Percentiles rank a stretch among this genome's conserved stretches.
Conservation (phyloP, 2,888 invertebrate genomes). For the Portevinia maculata region DNA sequence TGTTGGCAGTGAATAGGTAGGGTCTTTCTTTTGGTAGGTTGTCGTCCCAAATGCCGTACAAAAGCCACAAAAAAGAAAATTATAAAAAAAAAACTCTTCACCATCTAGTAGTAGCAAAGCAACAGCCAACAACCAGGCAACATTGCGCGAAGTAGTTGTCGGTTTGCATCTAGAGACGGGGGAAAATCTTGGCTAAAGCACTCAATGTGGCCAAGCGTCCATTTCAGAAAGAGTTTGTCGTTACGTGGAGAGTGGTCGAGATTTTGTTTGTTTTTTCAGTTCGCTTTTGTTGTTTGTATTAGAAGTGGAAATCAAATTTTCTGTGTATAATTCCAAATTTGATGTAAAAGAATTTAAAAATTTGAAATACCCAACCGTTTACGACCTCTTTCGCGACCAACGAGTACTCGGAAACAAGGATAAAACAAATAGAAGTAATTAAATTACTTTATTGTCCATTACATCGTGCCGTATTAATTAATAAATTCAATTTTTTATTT, state of each 20-base stretch:
- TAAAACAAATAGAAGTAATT: conserved; percentile 8
- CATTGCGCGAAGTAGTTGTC: conserved; percentile 58
- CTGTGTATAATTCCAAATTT: conserved; percentile 4
- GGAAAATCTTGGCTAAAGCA: conserved; percentile 73
- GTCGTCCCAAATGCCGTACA: conserved; percentile 60
- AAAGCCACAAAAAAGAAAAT: conserved; percentile 35
- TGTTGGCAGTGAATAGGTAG: conserved; percentile 42
- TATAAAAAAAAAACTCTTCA: conserved; percentile 47
- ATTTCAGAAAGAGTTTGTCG: conserved; percentile 81
- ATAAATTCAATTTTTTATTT: conserved; percentile 3
- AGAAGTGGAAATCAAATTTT: conserved; percentile 16
- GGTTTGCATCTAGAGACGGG: conserved; percentile 40
- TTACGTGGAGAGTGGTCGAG: conserved; percentile 82
- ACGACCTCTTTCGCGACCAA: conserved; percentile 57
- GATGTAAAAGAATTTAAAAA: conserved; percentile 2
- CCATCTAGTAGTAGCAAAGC: conserved; percentile 42
- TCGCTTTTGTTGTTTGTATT: conserved; percentile 23
- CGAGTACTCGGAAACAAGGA: conserved; percentile 48
- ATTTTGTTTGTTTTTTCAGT: conserved; percentile 74
- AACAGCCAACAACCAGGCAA: conserved; percentile 49
- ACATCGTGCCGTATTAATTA: conserved; percentile 62
- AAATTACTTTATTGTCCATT: conserved; percentile 20
- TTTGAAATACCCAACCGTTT: conserved; percentile 40
- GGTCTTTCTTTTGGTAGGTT: conserved; percentile 60
- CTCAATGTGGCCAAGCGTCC: conserved; percentile 77